A percentile compares a stretch with the other conserved stretches of the same genome.
Evolutionary conservation across 1,140 invertebrate species (phyloP).

Genomic region (Lasaia peninsularis): DNA sequence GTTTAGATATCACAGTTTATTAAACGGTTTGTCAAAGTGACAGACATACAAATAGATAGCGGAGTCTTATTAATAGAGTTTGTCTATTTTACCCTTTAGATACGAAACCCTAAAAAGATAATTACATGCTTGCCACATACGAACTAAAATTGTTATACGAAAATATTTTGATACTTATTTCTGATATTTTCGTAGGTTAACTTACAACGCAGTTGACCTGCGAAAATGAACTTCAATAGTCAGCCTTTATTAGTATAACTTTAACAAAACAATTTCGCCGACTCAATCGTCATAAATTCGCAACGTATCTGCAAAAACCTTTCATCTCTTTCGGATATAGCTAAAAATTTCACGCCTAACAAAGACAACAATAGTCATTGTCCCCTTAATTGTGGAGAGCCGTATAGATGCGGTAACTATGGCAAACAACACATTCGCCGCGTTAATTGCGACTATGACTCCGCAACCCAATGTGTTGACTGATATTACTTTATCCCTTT

Average conservation of each 20-base stretch:
- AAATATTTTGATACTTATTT: no score
- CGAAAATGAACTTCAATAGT: no score
- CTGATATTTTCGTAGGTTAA: no score
- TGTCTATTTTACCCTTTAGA: no score
- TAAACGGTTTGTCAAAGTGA: no score
- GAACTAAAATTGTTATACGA: no score
- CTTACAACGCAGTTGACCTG: no score
- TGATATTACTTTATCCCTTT: conserved; percentile 1
- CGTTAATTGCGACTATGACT: conserved; percentile 36
- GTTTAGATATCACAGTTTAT: no score
- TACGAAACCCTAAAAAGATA: no score
- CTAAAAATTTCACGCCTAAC: not conserved
- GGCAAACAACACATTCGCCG: conserved; percentile 34
- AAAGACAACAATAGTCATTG: conserved; percentile 19
- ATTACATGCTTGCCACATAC: no score
- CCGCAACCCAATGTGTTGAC: conserved; percentile 18
- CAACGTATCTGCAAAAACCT: not conserved
- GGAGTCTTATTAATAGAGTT: no score
- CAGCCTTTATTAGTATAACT: not conserved
- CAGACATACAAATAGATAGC: no score
- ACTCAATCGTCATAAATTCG: not conserved
- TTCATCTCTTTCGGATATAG: conserved; percentile 10
- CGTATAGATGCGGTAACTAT: conserved; percentile 31
- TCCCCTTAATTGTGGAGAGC: conserved; percentile 18
- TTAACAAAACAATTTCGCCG: not conserved